Conservation (phyloP, 2,797 vertebrate species). For the Eulemur albifrons region DNA sequence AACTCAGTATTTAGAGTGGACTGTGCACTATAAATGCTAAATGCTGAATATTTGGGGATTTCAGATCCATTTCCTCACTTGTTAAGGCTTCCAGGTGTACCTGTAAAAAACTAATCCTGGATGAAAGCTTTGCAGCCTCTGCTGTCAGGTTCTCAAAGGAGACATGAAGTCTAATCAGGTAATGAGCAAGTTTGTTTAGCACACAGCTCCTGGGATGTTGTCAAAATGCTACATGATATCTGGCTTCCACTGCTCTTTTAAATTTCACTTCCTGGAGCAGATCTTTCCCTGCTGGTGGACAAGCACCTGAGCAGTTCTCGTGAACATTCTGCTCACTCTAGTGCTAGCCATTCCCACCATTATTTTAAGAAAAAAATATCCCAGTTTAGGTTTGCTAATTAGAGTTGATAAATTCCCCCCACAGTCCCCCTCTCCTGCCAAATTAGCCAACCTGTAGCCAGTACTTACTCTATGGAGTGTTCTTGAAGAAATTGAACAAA, state of each 20-base stretch:
- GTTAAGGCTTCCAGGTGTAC: not conserved
- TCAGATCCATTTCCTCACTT: not conserved
- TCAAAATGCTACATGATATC: accelerated
- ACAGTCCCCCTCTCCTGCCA: not conserved
- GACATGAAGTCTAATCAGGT: not conserved
- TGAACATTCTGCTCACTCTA: not conserved
- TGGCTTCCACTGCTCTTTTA: not conserved
- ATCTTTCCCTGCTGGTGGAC: not conserved
- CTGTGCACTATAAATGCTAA: not conserved
- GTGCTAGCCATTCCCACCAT: not conserved
- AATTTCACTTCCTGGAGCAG: not conserved
- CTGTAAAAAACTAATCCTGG: not conserved
- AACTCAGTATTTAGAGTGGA: not conserved
- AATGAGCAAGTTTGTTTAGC: not conserved
- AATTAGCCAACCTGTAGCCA: accelerated
- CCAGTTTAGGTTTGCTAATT: not conserved
- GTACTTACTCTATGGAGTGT: not conserved
- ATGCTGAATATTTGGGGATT: not conserved
- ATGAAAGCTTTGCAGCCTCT: not conserved
- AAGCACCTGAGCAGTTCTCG: not conserved
- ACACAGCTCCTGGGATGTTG: not conserved
- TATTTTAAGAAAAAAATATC: not conserved
- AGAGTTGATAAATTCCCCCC: not conserved
- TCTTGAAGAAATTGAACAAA: not conserved
- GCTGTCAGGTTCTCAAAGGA: not conserved